phyloP scores from a whole-genome alignment of 1,140 invertebrate species.

The Chelonus insularis region DNA sequence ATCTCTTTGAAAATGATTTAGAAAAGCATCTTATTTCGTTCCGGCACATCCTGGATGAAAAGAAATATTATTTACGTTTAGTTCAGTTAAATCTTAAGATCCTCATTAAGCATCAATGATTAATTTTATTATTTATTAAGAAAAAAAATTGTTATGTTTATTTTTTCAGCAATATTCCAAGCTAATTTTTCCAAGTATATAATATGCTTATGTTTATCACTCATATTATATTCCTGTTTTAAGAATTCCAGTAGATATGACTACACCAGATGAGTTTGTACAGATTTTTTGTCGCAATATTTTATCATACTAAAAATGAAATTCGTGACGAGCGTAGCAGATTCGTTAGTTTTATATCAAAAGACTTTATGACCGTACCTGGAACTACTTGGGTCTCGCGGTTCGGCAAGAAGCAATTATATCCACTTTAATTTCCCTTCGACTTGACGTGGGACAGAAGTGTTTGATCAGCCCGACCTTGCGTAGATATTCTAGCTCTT shows the following conservation, averaged over 20 bases:
- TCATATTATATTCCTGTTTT: too few relatives aligned
- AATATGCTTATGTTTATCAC: too few relatives aligned
- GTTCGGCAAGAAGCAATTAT: conserved; percentile 40
- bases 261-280: not conserved
- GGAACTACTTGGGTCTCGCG: conserved; percentile 36
- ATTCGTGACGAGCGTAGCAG: conserved; percentile 22
- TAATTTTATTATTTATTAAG: too few relatives aligned
- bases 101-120: too few relatives aligned
- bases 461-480: conserved; percentile 44
- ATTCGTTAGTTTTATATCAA: conserved; percentile 48
- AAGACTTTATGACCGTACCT: conserved; percentile 43
- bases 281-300: conserved; percentile 19
- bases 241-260: not conserved
- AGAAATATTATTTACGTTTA: too few relatives aligned
- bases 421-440: conserved; percentile 44
- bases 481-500: conserved; percentile 30
- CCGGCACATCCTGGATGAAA: too few relatives aligned
- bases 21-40: too few relatives aligned
- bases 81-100: too few relatives aligned
- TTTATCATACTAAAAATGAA: conserved; percentile 16
- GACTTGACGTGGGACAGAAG: conserved; percentile 37
- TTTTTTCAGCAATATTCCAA: too few relatives aligned
- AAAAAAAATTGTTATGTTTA: too few relatives aligned
- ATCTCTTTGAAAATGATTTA: too few relatives aligned
- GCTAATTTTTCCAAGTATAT: too few relatives aligned